A percentile compares a stretch with the other conserved stretches of the same genome.
phyloP scores from a whole-genome alignment of 2,113 vertebrate species.

The Neotragus moschatus region DNA sequence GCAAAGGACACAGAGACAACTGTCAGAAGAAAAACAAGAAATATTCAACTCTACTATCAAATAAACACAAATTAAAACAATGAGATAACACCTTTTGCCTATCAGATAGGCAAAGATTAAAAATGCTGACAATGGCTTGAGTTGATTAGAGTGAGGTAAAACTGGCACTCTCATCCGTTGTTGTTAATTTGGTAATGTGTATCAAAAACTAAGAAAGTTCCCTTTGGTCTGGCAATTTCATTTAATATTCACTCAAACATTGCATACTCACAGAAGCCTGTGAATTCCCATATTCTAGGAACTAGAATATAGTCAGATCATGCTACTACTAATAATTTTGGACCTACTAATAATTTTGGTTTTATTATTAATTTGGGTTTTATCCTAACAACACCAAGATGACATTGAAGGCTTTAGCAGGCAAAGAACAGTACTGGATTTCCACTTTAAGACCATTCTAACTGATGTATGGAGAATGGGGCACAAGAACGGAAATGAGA shows the following conservation, averaged over 20 bases:
- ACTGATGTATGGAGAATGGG: background rate
- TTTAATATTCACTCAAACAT: background rate
- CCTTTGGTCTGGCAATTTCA: background rate
- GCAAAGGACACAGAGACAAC: background rate
- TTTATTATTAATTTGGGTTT: background rate
- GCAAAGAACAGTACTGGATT: background rate
- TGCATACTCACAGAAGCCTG: background rate
- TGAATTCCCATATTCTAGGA: background rate
- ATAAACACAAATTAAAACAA: background rate
- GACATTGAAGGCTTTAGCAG: background rate
- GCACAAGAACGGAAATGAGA: background rate
- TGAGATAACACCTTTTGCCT: background rate
- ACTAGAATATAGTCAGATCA: background rate
- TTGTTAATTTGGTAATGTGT: background rate
- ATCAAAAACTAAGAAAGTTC: background rate
- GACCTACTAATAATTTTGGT: background rate
- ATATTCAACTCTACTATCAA: background rate
- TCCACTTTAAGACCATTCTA: background rate
- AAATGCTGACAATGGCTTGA: background rate
- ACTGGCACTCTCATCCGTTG: background rate
- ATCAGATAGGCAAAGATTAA: background rate
- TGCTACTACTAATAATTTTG: background rate
- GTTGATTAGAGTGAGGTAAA: background rate
- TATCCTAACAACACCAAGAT: background rate
- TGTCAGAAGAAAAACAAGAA: background rate